Evolutionary conservation across 2,113 vertebrate genomes (phyloP).

Genomic region (Hystrix cristata): DNA sequence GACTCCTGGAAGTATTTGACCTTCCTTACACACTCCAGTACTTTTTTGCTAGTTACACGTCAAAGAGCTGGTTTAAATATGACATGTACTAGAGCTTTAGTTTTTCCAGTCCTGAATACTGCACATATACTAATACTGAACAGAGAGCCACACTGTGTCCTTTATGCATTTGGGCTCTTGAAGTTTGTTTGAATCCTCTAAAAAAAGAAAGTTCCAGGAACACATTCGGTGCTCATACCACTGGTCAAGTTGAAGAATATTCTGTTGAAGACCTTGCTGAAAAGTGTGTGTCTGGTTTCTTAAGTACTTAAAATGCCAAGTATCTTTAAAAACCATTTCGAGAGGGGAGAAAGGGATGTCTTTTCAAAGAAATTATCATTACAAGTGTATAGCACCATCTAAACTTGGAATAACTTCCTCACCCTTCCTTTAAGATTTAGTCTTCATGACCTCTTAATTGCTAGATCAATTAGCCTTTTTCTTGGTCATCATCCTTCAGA

Average conservation of each 20-base stretch:
- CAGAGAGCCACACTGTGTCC: neutral
- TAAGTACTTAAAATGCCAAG: slow-evolving; percentile 68
- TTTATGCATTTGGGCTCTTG: neutral
- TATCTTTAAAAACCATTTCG: slow-evolving; percentile 60
- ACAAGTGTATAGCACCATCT: slow-evolving; percentile 59
- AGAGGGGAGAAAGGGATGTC: neutral
- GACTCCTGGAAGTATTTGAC: neutral
- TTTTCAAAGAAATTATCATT: slow-evolving; percentile 65
- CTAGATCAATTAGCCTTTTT: slow-evolving; percentile 53
- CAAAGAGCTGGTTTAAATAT: neutral
- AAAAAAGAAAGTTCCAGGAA: slow-evolving; percentile 13
- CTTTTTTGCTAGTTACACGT: neutral
- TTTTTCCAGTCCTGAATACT: neutral
- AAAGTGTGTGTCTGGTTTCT: slow-evolving; percentile 37
- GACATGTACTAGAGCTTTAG: neutral
- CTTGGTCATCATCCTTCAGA: neutral
- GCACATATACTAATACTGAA: neutral
- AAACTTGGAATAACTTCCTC: slow-evolving; percentile 65
- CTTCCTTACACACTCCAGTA: neutral
- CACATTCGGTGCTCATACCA: neutral
- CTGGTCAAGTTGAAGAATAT: slow-evolving; percentile 7
- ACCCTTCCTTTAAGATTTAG: slow-evolving; percentile 40
- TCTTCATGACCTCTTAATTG: slow-evolving; percentile 61
- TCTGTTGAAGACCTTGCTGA: neutral
- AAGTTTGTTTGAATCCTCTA: neutral